phyloP scores from a whole-genome alignment of 2,113 vertebrate genomes.

The Lethenteron camtschaticum region DNA sequence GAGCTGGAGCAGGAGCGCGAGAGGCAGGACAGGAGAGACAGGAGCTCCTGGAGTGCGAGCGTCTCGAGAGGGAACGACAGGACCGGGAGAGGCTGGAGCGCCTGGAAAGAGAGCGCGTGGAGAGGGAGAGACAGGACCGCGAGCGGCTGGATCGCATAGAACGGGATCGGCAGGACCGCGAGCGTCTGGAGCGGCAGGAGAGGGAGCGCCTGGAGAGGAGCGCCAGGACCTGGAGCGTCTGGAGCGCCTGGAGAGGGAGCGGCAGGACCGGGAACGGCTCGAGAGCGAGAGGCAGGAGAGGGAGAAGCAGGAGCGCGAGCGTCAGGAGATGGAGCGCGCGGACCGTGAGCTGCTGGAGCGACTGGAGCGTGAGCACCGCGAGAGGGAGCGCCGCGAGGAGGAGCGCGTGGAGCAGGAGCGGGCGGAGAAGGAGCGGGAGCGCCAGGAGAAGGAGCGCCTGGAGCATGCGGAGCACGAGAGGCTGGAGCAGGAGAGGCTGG shows the following conservation, averaged over 20 bases:
- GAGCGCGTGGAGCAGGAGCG: conserved; percentile 21
- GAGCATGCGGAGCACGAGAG: conserved; percentile 24
- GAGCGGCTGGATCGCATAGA: background rate
- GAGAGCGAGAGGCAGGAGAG: conserved; percentile 29
- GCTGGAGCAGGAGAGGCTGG: conserved; percentile 1
- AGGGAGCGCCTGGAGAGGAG: conserved; percentile 27
- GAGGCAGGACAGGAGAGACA: conserved; percentile 41
- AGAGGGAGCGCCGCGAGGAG: conserved; percentile 34
- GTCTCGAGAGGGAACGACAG: conserved; percentile 19
- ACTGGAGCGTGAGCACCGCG: conserved; percentile 28
- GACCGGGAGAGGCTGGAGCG: conserved; percentile 29
- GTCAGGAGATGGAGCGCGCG: conserved; percentile 32
- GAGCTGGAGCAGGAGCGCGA: background rate
- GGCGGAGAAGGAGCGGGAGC: conserved; percentile 38
- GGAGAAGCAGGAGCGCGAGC: conserved; percentile 36
- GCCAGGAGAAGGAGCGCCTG: conserved; percentile 36
- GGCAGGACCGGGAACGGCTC: conserved; percentile 18
- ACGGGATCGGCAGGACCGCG: conserved; percentile 24
- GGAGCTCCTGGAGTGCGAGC: conserved; percentile 47
- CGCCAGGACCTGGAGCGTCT: conserved; percentile 22
- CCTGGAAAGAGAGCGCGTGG: background rate
- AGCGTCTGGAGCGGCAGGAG: conserved; percentile 57
- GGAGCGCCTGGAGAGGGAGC: conserved; percentile 42
- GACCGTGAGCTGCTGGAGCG: conserved; percentile 48
- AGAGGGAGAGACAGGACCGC: background rate